Percentiles rank a stretch among this genome's conserved stretches.
These are phyloP conservation scores for Cavia porcellus DNA, from an alignment of 2,113 vertebrate genomes.

Conservation along the genomic window DNA sequence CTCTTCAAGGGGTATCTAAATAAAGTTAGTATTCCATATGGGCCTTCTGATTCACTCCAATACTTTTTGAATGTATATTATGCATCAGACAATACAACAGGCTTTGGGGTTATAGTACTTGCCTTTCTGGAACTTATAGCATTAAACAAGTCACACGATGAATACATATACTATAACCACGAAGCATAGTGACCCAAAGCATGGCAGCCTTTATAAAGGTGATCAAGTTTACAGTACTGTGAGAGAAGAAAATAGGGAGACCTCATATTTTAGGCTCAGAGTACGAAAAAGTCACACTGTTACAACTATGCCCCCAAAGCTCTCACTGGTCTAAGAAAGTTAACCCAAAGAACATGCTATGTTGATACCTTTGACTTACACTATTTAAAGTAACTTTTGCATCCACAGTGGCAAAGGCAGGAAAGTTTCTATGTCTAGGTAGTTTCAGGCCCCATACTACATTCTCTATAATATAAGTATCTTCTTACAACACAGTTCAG, in stretches of 20 bases:
- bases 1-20: background rate
- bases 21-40: rapidly evolving
- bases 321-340: background rate
- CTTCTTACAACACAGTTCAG: background rate
- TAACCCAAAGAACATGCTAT: background rate
- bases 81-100: background rate
- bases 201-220: too few relatives aligned
- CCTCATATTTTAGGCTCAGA: background rate
- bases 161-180: background rate
- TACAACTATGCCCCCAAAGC: too few relatives aligned
- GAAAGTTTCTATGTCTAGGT: background rate
- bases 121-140: background rate
- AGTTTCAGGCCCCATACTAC: background rate
- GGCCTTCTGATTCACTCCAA: background rate
- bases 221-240: rapidly evolving
- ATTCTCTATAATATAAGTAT: background rate
- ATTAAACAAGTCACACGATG: background rate
- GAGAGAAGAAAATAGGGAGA: background rate
- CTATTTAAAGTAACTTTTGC: background rate
- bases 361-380: background rate
- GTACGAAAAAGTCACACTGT: background rate
- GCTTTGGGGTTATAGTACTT: background rate
- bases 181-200: too few relatives aligned
- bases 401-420: background rate
- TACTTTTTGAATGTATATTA: background rate